Base-by-base conservation (phyloP, 1,140 invertebrate species). In the Lasioglossum albipes region DNA sequence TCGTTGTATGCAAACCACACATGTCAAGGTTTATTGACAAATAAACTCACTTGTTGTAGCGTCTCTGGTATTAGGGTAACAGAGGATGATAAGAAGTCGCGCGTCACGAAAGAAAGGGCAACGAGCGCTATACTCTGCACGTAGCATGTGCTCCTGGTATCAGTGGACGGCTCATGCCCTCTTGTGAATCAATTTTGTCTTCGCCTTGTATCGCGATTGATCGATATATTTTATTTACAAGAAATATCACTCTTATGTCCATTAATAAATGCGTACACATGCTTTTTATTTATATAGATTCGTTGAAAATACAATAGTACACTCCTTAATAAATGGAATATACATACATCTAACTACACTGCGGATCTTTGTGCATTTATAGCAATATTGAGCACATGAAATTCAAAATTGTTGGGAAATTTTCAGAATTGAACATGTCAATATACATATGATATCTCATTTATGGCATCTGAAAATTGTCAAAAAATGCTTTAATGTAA, bases 91-190 rank as follows among this genome's bases (percentile, higher is more conserved):
- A 86, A 68, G 79, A 78, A 85, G 81, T 81, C 59, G 75, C 70
- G 64, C 82, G 83, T 84, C 79, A 22, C 72, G 22, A 72, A 69
- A 75, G 79, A 85, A 83, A 82, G 84, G 86, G 81, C 84, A 86
- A 79, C 84, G 83, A 69, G 68, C 70, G 86, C 72, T 31, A 67
- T 41, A 49, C 42, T 88, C 64, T 73, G 7, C 12, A 36, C 41
- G 84, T 61, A 54, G 81, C 79, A 85, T 90, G 88, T 83, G 84
- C 88, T 91, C 90, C 90, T 91, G 85, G 74, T 91, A 86, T 66
- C 76, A 78, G 75, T 73, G 83, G 82, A 86, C 87, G 84, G 75
- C 85, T 88, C 81, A 81, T 86, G 85, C 84, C 87, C 85, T 86
- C 86, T 91, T 91, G 71, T 57, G 42, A 66, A 81, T 59, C 61